A percentile compares a stretch with the other conserved stretches of the same genome.
Conservation (phyloP, 2,113 vertebrate species). For the Riparia riparia region DNA sequence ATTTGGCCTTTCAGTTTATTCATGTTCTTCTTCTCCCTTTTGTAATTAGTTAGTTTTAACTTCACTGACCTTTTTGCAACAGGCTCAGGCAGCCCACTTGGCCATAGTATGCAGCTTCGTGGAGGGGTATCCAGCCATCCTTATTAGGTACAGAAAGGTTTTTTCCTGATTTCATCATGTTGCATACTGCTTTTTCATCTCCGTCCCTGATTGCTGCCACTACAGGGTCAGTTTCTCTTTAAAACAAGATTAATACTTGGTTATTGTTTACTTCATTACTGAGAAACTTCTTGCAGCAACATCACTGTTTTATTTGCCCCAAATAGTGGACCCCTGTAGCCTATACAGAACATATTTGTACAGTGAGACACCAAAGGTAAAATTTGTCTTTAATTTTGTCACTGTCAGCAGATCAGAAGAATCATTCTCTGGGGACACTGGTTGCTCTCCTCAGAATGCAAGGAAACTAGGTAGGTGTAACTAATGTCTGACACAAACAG, state of each 20-base stretch:
- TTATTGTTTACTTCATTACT: constrained; percentile 24
- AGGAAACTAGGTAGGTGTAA: not conserved
- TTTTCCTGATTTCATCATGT: constrained; percentile 75
- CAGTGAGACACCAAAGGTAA: not conserved
- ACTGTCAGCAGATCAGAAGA: not conserved
- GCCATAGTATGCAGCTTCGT: constrained; percentile 88
- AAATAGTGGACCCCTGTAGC: not conserved
- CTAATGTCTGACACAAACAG: not conserved
- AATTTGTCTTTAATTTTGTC: not conserved
- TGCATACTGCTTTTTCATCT: constrained; percentile 74
- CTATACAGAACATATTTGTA: not conserved
- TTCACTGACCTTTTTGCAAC: constrained; percentile 84
- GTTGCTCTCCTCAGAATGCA: not conserved
- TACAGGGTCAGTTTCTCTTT: constrained; percentile 80
- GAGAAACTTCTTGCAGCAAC: not conserved
- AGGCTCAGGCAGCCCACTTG: constrained; percentile 83
- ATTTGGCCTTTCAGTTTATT: not conserved
- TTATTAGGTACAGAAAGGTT: constrained; percentile 82
- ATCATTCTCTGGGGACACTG: not conserved
- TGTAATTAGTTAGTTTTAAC: not conserved
- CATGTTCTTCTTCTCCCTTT: not conserved
- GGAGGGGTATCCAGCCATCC: constrained; percentile 89
- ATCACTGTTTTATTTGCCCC: not conserved
- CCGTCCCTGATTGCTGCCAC: constrained; percentile 79
- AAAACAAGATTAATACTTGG: constrained; percentile 26